These are phyloP conservation scores for Catharus ustulatus DNA, from an alignment of 2,797 vertebrate genomes.

Conservation along the genomic window DNA sequence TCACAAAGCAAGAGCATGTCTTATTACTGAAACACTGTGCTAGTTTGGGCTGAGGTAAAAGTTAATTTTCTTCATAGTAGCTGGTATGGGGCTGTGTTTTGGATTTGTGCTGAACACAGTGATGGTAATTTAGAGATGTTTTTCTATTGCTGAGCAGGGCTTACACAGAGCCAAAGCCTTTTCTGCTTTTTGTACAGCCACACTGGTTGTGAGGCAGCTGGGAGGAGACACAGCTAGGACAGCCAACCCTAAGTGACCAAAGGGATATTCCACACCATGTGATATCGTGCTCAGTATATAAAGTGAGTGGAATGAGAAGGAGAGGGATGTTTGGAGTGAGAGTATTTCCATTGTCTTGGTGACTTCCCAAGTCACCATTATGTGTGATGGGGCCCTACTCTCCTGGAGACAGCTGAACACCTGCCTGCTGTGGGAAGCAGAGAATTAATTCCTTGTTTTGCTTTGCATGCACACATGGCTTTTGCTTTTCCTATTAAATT, in stretches of 20 bases:
- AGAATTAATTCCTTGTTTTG: background rate
- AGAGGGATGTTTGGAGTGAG: background rate
- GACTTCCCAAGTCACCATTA: accelerated
- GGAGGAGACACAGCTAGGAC: background rate
- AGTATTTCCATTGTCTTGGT: background rate
- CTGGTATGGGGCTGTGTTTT: background rate
- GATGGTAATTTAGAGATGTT: background rate
- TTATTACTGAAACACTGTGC: background rate
- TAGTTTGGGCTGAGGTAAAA: background rate
- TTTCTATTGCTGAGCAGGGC: background rate
- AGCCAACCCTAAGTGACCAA: accelerated
- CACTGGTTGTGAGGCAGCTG: background rate
- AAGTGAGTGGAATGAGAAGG: background rate
- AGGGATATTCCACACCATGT: background rate
- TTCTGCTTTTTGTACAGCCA: background rate
- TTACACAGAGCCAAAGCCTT: background rate
- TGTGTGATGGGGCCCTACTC: accelerated
- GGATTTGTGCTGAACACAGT: background rate
- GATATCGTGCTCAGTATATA: background rate
- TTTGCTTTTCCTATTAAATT: background rate
- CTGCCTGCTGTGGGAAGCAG: background rate
- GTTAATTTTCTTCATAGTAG: background rate
- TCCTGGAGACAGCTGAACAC: background rate
- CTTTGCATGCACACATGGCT: background rate
- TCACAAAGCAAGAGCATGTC: background rate